phyloP scores from a whole-genome alignment of 2,797 vertebrate genomes.

The Melanotaenia pygmaea region DNA sequence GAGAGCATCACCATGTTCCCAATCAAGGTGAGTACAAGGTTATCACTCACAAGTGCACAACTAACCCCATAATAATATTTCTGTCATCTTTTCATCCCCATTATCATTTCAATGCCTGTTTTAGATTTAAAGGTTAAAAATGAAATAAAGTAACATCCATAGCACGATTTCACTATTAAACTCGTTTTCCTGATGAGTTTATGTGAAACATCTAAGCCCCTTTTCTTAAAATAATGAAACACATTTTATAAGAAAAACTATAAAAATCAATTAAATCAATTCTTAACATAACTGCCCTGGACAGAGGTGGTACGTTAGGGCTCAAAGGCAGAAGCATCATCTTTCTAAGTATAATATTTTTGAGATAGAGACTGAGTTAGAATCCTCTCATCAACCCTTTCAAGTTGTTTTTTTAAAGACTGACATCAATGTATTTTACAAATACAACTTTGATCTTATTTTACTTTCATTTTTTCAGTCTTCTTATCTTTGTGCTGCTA shows the following conservation, averaged over 20 bases:
- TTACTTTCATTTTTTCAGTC: not conserved
- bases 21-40: slow-evolving; percentile 84
- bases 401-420: not conserved
- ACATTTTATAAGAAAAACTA: not conserved
- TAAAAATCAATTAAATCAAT: not conserved
- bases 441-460: not conserved
- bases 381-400: not conserved
- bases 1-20: slow-evolving; percentile 93
- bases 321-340: not conserved
- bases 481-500: not conserved
- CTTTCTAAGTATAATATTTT: not conserved
- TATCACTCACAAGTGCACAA: not conserved
- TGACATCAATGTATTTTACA: no score
- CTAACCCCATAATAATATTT: not conserved
- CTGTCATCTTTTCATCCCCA: not conserved
- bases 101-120: not conserved
- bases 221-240: not conserved
- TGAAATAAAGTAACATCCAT: not conserved
- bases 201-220: not conserved
- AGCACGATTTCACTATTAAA: no score
- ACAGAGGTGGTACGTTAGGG: not conserved
- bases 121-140: not conserved
- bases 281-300: not conserved
- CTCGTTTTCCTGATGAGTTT: not conserved
- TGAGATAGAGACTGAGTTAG: not conserved